These are phyloP conservation scores for Papilio glaucus DNA, from an alignment of 1,140 invertebrate species.

Conservation along the genomic window DNA sequence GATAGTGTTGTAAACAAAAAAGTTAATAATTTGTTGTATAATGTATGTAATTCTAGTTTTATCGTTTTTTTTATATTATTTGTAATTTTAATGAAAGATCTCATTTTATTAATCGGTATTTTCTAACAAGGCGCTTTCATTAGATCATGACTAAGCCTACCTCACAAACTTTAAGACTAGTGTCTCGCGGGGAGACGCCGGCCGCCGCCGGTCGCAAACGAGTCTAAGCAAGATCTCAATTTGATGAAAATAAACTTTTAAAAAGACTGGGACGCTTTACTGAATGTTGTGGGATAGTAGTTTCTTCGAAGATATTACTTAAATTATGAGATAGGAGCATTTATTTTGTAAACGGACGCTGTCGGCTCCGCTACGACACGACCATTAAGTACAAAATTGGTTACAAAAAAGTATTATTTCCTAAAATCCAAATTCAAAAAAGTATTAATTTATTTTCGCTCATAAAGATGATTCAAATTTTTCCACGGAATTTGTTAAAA, in stretches of 20 bases:
- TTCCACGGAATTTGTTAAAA: constrained; percentile 53
- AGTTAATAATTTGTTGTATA: constrained; percentile 82
- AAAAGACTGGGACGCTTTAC: constrained; percentile 84
- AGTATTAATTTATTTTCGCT: constrained; percentile 76
- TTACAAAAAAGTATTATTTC: constrained; percentile 80
- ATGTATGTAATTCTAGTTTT: constrained; percentile 82
- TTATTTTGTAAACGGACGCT: constrained; percentile 70
- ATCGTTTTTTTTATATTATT: constrained; percentile 81
- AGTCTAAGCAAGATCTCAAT: constrained; percentile 83
- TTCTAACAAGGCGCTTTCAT: constrained; percentile 83
- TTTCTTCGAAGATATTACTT: constrained; percentile 82
- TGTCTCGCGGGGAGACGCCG: constrained; percentile 48
- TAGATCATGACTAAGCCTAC: constrained; percentile 83
- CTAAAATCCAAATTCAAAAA: constrained; percentile 78
- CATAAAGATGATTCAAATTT: constrained; percentile 64
- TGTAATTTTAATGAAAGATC: constrained; percentile 83
- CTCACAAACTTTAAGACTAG: constrained; percentile 79
- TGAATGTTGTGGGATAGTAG: constrained; percentile 83
- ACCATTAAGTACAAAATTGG: constrained; percentile 81
- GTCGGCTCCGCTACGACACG: constrained; percentile 59
- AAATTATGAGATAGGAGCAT: constrained; percentile 82
- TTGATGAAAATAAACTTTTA: constrained; percentile 83
- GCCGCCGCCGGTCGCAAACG: constrained; percentile 66
- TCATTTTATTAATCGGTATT: constrained; percentile 84
- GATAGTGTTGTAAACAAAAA: constrained; percentile 69